These are phyloP conservation scores for Drosophila suzukii DNA, from an alignment of 1,140 invertebrate species.

Conservation along the genomic window DNA sequence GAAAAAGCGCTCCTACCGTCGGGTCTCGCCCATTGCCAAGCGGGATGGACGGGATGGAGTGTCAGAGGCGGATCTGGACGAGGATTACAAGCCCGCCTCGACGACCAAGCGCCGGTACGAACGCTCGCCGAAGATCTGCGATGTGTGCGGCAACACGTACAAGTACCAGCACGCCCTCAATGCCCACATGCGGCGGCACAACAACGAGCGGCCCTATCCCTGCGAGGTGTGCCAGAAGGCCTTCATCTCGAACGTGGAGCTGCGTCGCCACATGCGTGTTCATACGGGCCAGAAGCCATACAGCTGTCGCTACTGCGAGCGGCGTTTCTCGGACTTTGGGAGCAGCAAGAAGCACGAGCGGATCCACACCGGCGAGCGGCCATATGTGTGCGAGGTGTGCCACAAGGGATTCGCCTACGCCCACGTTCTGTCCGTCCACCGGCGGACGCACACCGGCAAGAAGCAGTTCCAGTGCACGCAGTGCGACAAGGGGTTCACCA, in stretches of 20 bases:
- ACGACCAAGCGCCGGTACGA: conserved; percentile 40
- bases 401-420: conserved; percentile 90
- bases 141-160: conserved; percentile 82
- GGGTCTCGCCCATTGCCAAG: conserved; percentile 17
- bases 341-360: conserved; percentile 87
- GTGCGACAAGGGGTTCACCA: conserved; percentile 83
- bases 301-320: conserved; percentile 88
- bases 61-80: background rate
- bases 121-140: conserved; percentile 71
- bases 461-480: conserved; percentile 86
- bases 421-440: conserved; percentile 87
- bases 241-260: conserved; percentile 82
- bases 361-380: conserved; percentile 92
- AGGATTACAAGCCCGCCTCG: background rate
- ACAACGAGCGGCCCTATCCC: conserved; percentile 74
- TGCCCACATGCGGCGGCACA: conserved; percentile 80
- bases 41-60: background rate
- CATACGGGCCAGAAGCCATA: conserved; percentile 86
- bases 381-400: conserved; percentile 89
- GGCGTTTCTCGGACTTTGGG: conserved; percentile 88
- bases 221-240: conserved; percentile 81
- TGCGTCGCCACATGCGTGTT: conserved; percentile 79
- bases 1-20: conserved; percentile 20
- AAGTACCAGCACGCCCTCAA: conserved; percentile 82
- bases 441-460: conserved; percentile 88